Conservation (phyloP, 2,888 invertebrate species). For the Lissonota sp. region DNA sequence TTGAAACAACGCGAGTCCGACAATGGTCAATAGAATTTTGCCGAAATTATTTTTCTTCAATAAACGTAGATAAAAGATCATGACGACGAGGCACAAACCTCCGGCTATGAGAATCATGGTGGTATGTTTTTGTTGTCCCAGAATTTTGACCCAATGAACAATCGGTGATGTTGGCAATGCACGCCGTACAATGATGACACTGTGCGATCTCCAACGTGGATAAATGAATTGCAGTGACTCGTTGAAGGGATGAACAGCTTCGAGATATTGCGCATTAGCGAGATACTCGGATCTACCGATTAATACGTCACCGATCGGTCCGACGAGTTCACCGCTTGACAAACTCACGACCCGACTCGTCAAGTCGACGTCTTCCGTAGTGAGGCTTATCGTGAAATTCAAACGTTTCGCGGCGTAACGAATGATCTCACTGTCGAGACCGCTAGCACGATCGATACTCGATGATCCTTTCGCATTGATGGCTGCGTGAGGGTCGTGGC, state of each 20-base stretch:
- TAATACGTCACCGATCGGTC: conserved; percentile 63
- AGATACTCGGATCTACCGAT: conserved; percentile 54
- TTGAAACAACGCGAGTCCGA: conserved; percentile 57
- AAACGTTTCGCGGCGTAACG: conserved; percentile 49
- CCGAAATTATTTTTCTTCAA: background rate
- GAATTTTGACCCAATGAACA: conserved; percentile 14
- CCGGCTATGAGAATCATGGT: background rate
- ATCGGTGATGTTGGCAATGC: conserved; percentile 28
- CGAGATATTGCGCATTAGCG: conserved; percentile 57
- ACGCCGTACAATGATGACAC: conserved; percentile 55
- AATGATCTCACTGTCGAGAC: conserved; percentile 61
- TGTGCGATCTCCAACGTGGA: conserved; percentile 58
- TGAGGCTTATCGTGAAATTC: conserved; percentile 59
- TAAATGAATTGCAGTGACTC: conserved; percentile 36
- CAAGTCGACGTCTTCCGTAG: conserved; percentile 28
- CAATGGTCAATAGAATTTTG: conserved; percentile 34
- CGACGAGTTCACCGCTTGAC: conserved; percentile 36
- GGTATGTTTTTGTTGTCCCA: background rate
- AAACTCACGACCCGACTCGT: conserved; percentile 50
- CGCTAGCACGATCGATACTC: conserved; percentile 30
- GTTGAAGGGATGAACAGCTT: conserved; percentile 30
- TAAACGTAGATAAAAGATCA: conserved; percentile 28
- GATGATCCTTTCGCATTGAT: background rate
- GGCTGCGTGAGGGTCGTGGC: conserved; percentile 42
- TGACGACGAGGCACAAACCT: background rate